Conservation (phyloP, 1,140 invertebrate genomes). For the Nymphalis io region DNA sequence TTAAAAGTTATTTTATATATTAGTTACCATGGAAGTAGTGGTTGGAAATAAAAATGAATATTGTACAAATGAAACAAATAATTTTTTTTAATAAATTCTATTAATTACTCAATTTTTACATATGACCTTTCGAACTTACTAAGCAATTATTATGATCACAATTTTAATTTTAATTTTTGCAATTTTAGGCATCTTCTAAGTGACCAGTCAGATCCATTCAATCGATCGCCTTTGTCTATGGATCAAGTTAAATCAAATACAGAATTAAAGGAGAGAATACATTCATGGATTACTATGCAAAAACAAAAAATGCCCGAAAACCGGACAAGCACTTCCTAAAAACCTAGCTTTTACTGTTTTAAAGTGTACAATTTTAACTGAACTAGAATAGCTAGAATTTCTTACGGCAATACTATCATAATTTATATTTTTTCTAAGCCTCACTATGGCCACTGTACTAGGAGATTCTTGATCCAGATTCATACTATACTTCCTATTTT, state of each 20-base stretch:
- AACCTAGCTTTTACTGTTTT: neutral
- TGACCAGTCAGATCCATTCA: constrained; percentile 98
- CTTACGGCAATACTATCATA: neutral
- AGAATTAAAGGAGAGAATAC: constrained; percentile 89
- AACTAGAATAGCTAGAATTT: neutral
- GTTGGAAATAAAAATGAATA: too few species aligned
- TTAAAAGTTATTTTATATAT: too few species aligned
- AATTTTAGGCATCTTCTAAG: constrained; percentile 89
- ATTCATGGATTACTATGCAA: constrained; percentile 88
- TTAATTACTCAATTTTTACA: too few species aligned
- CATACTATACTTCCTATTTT: too few species aligned
- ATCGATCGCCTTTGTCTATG: constrained; percentile 95
- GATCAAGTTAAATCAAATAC: constrained; percentile 92
- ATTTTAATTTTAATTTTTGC: constrained; percentile 43
- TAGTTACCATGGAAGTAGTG: too few species aligned
- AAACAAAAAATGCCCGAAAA: constrained; percentile 51
- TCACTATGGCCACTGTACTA: neutral
- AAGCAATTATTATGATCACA: too few species aligned
- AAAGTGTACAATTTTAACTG: constrained; percentile 5
- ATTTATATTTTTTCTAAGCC: constrained; percentile 4
- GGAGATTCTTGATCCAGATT: too few species aligned
- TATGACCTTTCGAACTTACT: too few species aligned
- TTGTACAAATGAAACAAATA: too few species aligned
- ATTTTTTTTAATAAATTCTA: too few species aligned
- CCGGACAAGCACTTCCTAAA: neutral